phyloP scores from a whole-genome alignment of 2,888 invertebrate species.

The Bimastos eiseni region DNA sequence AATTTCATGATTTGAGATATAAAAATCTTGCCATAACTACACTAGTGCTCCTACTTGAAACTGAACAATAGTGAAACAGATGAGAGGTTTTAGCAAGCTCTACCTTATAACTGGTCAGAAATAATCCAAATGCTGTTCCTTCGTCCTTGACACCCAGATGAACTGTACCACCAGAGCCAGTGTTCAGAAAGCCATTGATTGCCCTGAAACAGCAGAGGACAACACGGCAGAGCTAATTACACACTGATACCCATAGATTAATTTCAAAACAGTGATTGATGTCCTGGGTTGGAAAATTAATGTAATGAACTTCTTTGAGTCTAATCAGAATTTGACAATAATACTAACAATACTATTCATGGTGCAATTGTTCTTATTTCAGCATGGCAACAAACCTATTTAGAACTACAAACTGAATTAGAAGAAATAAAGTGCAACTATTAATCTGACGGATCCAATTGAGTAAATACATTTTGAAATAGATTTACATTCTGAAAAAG shows the following conservation, averaged over 20 bases:
- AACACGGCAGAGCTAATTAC: neutral
- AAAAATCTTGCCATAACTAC: neutral
- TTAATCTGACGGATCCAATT: neutral
- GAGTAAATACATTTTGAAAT: neutral
- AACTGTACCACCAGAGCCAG: conserved; percentile 60
- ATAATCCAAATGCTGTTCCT: conserved; percentile 56
- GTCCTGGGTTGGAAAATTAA: neutral
- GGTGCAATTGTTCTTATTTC: neutral
- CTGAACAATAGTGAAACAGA: neutral
- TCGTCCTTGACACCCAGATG: conserved; percentile 61
- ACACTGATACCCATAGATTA: neutral
- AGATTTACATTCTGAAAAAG: too few species aligned
- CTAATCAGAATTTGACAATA: too few species aligned
- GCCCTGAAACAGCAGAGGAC: conserved; percentile 48
- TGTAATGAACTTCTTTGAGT: neutral
- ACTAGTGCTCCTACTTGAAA: neutral
- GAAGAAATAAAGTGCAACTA: neutral
- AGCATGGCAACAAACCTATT: neutral
- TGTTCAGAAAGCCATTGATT: conserved; percentile 62
- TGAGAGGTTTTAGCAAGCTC: neutral
- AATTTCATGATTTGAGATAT: neutral
- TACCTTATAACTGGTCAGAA: conserved; percentile 58
- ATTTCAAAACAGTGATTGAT: neutral
- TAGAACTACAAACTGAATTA: neutral
- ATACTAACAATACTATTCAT: neutral